Percentiles rank a stretch among this genome's conserved stretches.
These are phyloP conservation scores for Andrena fulva DNA, from an alignment of 2,888 invertebrate species.

Conservation along the genomic window DNA sequence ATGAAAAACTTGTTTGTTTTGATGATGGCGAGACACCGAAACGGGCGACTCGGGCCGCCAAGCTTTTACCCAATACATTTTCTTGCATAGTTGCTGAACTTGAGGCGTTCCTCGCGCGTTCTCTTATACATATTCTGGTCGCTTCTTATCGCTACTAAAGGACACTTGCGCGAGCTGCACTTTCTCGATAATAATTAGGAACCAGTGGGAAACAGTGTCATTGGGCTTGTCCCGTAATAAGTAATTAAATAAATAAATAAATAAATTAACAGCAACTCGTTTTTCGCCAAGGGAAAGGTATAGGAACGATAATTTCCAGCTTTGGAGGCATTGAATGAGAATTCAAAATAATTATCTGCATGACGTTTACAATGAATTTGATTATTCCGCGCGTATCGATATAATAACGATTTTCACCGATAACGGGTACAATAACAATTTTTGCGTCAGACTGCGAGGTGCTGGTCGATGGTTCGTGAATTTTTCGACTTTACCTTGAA, in stretches of 20 bases:
- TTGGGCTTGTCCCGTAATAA: too few relatives aligned
- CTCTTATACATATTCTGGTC: neutral
- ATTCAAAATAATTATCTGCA: slow-evolving; percentile 15
- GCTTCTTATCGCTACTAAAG: neutral
- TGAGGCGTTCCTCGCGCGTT: neutral
- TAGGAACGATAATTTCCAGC: too few relatives aligned
- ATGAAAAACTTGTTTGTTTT: slow-evolving; percentile 73
- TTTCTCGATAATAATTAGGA: neutral
- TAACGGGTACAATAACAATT: slow-evolving; percentile 17
- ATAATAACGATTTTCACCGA: neutral
- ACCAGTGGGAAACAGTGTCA: neutral
- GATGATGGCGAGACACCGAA: slow-evolving; percentile 29
- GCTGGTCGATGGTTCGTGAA: neutral
- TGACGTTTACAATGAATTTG: slow-evolving; percentile 15
- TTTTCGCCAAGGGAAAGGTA: too few relatives aligned
- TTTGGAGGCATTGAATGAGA: neutral
- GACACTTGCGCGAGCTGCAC: neutral
- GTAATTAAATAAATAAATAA: too few relatives aligned
- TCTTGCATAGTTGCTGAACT: neutral
- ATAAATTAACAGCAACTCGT: too few relatives aligned
- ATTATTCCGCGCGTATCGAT: slow-evolving; percentile 14
- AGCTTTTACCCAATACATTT: slow-evolving; percentile 41
- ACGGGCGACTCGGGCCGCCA: slow-evolving; percentile 5
- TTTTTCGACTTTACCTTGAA: neutral
- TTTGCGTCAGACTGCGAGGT: neutral